Evolutionary conservation across 2,113 vertebrate species (phyloP), one percentile per base, ranked within the genome.

Genomic region (Mastomys natalensis): DNA sequence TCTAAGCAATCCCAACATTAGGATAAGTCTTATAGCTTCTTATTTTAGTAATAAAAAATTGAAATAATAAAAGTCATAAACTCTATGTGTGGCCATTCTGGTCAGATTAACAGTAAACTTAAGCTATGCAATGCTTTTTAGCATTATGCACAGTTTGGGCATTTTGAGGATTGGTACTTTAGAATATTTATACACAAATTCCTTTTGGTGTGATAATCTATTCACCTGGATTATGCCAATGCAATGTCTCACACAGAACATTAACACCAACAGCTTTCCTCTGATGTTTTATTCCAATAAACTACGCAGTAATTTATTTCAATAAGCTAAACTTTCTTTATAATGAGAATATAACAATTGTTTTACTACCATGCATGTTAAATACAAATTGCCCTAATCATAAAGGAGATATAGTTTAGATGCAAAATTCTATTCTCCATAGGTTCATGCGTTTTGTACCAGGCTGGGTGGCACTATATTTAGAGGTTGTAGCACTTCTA

Each of bases 31-130:
- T 81, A 45, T 1, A 62, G n/a, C 7, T 1, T 85, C 40, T 80
- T 48, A 87, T 58, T 84, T 45, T 95, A 86, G 76, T 60, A 91
- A 58, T 5, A 55, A 22, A 82, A 45, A 95, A 43, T 34, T 73
- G 10, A 95, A 95, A 94, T 48, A 16, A 78, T 60, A 55, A 85
- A 53, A 11, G 1, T 74, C 22, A 22, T 48, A 3, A 16, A 62
- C 48, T 13, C 48, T 53, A n/a, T 11, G 43, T 89, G 11, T 51
- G 40, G 12, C 10, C 4, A 73, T 26, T 91, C 21, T 40, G 34
- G 4, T 62, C 48, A 73, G 10, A 51, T 68, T 48, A 60, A 72
- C 76, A 45, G 66, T 24, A 55, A 87, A 72, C 2, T n/a, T 53
- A 15, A 40, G 34, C 15, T 68, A 3, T 48, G 9, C 37, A 48